These are phyloP conservation scores for Baronia brevicornis DNA, from an alignment of 2,888 invertebrate species.

Conservation along the genomic window DNA sequence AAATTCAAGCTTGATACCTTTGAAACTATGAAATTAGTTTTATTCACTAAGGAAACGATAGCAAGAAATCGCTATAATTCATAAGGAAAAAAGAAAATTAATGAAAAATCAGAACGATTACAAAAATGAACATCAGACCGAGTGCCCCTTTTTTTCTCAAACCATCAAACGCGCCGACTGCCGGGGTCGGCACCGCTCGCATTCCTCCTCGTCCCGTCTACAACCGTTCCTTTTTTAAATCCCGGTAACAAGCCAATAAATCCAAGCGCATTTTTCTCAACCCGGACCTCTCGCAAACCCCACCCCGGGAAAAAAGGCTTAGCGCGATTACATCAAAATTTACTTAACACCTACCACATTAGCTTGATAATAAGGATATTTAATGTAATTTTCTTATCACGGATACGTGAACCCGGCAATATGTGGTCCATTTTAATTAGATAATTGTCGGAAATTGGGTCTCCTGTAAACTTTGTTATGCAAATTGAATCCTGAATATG, in stretches of 20 bases:
- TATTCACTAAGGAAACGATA: too few relatives aligned
- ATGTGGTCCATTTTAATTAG: slow-evolving; percentile 56
- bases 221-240: slow-evolving; percentile 63
- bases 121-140: slow-evolving; percentile 55
- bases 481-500: slow-evolving; percentile 53
- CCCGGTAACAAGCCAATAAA: slow-evolving; percentile 76
- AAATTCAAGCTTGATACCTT: too few relatives aligned
- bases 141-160: slow-evolving; percentile 38
- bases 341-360: slow-evolving; percentile 74
- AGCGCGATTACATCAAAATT: slow-evolving; percentile 73
- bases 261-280: slow-evolving; percentile 65
- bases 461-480: slow-evolving; percentile 55
- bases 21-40: too few relatives aligned
- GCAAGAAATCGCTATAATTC: slow-evolving; percentile 5
- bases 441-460: slow-evolving; percentile 57
- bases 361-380: slow-evolving; percentile 61
- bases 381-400: slow-evolving; percentile 65
- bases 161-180: slow-evolving; percentile 50
- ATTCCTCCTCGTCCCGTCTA: slow-evolving; percentile 55
- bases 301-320: slow-evolving; percentile 61
- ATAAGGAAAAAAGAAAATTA: slow-evolving; percentile 21
- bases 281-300: slow-evolving; percentile 29
- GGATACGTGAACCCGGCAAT: slow-evolving; percentile 29
- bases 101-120: slow-evolving; percentile 48
- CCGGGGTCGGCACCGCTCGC: slow-evolving; percentile 33